A percentile compares a stretch with the other conserved stretches of the same genome.
Evolutionary conservation across 2,888 invertebrate genomes (phyloP).

Genomic region (Polyploca ridens): DNA sequence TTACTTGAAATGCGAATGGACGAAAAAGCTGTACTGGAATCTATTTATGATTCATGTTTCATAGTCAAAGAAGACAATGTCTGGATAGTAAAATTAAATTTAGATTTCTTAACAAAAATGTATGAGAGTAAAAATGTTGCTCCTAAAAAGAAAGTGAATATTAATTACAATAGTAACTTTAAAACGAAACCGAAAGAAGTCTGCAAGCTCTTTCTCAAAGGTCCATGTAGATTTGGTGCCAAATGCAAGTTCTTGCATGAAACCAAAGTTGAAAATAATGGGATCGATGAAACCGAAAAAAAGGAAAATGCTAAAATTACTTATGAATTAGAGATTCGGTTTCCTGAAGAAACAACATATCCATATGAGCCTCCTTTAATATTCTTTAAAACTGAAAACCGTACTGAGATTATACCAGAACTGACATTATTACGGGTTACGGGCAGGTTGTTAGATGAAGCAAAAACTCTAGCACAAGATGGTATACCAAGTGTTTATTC

Average conservation of each 20-base stretch:
- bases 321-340: conserved; percentile 90
- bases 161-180: conserved; percentile 64
- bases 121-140: conserved; percentile 80
- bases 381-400: conserved; percentile 86
- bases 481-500: conserved; percentile 90
- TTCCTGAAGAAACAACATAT: conserved; percentile 88
- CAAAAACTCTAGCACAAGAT: conserved; percentile 85
- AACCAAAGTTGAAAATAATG: conserved; percentile 62
- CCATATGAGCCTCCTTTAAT: conserved; percentile 90
- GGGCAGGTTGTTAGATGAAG: conserved; percentile 88
- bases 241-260: conserved; percentile 91
- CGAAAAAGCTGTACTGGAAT: conserved; percentile 90
- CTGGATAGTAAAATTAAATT: conserved; percentile 88
- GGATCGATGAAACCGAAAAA: conserved; percentile 48
- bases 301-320: conserved; percentile 64
- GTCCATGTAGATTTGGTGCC: conserved; percentile 89
- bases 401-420: conserved; percentile 84
- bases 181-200: conserved; percentile 83
- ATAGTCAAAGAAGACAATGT: conserved; percentile 88
- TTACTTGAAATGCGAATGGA: conserved; percentile 87
- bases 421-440: conserved; percentile 87
- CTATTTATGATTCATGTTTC: conserved; percentile 90
- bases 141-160: conserved; percentile 69
- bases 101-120: conserved; percentile 86
- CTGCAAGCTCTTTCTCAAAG: conserved; percentile 87